Percentiles rank a stretch among this genome's conserved stretches.
Evolutionary conservation across 2,888 invertebrate genomes (phyloP).

Genomic region (Cephus runcator): DNA sequence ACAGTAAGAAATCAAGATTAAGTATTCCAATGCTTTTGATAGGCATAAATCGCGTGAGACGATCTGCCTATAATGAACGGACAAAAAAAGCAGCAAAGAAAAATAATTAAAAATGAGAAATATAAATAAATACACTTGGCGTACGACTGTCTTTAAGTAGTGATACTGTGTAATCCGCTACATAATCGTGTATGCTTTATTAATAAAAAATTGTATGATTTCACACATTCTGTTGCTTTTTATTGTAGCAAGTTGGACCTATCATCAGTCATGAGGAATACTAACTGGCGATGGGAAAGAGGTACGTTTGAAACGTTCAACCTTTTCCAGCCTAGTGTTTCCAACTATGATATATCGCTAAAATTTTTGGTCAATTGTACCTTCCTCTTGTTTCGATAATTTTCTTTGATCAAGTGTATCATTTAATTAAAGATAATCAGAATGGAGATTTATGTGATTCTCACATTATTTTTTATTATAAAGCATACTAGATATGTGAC

Average conservation of each 20-base stretch:
- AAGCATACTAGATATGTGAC: neutral
- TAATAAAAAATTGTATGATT: constrained; percentile 39
- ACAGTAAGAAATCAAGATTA: neutral
- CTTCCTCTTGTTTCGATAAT: neutral
- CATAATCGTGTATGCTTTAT: constrained; percentile 34
- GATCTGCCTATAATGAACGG: neutral
- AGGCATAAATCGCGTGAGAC: neutral
- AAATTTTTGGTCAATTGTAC: neutral
- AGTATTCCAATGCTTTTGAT: neutral
- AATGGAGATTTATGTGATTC: neutral
- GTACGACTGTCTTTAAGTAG: neutral
- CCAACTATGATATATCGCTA: neutral
- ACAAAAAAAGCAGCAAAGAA: neutral
- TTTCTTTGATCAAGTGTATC: neutral
- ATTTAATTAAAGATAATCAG: neutral
- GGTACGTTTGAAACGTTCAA: neutral
- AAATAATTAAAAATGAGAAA: neutral
- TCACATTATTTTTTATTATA: neutral
- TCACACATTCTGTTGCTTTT: constrained; percentile 32
- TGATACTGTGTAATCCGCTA: neutral
- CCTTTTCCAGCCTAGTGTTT: neutral
- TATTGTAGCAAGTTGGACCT: constrained; percentile 53
- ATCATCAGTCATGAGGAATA: constrained; percentile 18
- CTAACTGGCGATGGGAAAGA: neutral
- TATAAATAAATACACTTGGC: neutral